Percentiles rank a stretch among this genome's conserved stretches.
phyloP scores from a whole-genome alignment of 2,113 vertebrate species.

The Caranx ignobilis region DNA sequence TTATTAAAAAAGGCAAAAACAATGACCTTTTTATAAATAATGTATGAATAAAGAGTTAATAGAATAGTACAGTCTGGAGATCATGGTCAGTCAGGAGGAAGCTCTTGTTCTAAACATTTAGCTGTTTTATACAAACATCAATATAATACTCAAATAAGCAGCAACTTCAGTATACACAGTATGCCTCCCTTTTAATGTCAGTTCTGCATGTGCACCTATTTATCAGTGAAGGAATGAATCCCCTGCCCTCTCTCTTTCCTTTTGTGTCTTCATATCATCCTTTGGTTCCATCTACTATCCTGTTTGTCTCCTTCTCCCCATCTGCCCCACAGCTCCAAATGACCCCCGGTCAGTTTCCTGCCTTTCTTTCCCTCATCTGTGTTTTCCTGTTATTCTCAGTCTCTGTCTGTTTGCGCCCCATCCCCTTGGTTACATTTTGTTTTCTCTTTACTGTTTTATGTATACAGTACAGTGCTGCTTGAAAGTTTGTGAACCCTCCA shows the following conservation, averaged over 20 bases:
- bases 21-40: not conserved
- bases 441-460: conserved; percentile 5
- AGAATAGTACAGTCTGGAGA: not conserved
- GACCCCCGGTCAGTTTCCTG: conserved; percentile 78
- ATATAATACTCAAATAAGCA: not conserved
- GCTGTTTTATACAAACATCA: not conserved
- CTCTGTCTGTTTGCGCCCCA: conserved; percentile 48
- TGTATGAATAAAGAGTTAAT: not conserved
- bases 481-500: too few species aligned
- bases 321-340: conserved; percentile 60
- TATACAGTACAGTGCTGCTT: too few species aligned
- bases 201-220: conserved; percentile 41
- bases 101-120: not conserved
- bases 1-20: not conserved
- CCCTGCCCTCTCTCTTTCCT: conserved; percentile 41
- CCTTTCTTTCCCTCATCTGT: conserved; percentile 77
- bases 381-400: conserved; percentile 79
- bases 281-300: conserved; percentile 61
- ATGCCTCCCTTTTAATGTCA: not conserved
- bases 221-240: conserved; percentile 19
- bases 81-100: not conserved
- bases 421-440: conserved; percentile 40
- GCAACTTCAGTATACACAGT: not conserved
- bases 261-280: conserved; percentile 58
- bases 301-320: conserved; percentile 76